Percentiles rank a stretch among this genome's conserved stretches.
Conservation (phyloP, 1,140 invertebrate genomes). For the Metaphire vulgaris region DNA sequence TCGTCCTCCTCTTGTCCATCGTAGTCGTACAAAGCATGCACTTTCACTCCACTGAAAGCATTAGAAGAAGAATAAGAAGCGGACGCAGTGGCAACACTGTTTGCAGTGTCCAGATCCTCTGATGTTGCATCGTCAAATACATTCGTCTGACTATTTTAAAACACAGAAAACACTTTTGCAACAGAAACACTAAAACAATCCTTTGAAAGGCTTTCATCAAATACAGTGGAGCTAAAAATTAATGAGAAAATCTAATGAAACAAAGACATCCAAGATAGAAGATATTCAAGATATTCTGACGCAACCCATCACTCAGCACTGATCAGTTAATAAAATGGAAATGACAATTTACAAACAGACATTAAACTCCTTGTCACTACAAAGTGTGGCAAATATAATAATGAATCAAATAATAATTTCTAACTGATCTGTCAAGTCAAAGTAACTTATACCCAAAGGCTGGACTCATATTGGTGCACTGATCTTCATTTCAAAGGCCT, state of each 20-base stretch:
- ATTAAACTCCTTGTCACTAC: no score
- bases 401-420: no score
- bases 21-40: slow-evolving; percentile 92
- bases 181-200: background rate
- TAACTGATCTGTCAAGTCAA: no score
- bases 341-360: no score
- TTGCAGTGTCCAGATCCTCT: background rate
- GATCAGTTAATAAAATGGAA: background rate
- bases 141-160: background rate
- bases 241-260: background rate
- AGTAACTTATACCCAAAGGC: no score
- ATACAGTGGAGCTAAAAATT: background rate
- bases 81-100: background rate
- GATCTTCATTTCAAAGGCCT: no score
- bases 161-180: background rate
- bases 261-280: no score
- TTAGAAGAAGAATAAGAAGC: background rate
- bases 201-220: background rate
- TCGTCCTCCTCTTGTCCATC: slow-evolving; percentile 93
- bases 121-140: background rate
- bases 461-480: no score
- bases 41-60: slow-evolving; percentile 66
- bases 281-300: background rate
- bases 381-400: no score
- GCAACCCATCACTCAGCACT: background rate